Base-by-base conservation (phyloP, 2,797 vertebrate genomes). In the Hephaestus fuliginosus region DNA sequence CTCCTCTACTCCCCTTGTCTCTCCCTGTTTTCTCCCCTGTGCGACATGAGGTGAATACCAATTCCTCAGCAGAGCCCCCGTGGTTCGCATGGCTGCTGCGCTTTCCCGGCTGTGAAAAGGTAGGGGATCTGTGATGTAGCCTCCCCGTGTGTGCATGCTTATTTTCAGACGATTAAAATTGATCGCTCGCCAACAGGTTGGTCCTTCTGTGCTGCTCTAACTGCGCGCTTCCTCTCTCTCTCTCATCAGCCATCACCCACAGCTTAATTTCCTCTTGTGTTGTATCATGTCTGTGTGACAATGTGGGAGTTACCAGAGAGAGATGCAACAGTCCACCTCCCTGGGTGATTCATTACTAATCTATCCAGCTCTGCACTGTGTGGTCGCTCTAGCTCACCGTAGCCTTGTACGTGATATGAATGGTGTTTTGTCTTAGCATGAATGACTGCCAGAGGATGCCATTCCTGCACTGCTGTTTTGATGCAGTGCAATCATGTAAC, bases 11-110 rank as follows among this genome's bases (percentile, higher is more conserved):
- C 83, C 66, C 65, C 70, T 51, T 72, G 67, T 81, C 79, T 82
- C 67, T 66, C 69, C 70, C 58, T 66, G 72, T 33, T 65, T 58
- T 44, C 74, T 76, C 71, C 70, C 66, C 82, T 88, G 89, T 89
- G 87, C 89, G 88, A 93, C 92, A 92, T 85, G 89, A 91, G 88
- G 88, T 92, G 93, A 94, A 95, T 93, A 91, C 85, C 89, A 93
- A 94, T 93, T 93, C 67, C 86, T 86, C 77, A 76, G 83, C 78
- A 73, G 85, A 90, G 80, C 80, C 74, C 77, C 74, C 57, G 63
- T n/a, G 22, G 83, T 86, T 91, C 76, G 55, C 76, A 79, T 52
- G 77, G 87, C 81, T 81, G 87, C 89, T 84, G 83, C 62, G 73
- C 72, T 91, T 76, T 79, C 61, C 86, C 33, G 81, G 80, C 86